Conservation (phyloP, 2,888 invertebrate species). For the Pecten maximus region DNA sequence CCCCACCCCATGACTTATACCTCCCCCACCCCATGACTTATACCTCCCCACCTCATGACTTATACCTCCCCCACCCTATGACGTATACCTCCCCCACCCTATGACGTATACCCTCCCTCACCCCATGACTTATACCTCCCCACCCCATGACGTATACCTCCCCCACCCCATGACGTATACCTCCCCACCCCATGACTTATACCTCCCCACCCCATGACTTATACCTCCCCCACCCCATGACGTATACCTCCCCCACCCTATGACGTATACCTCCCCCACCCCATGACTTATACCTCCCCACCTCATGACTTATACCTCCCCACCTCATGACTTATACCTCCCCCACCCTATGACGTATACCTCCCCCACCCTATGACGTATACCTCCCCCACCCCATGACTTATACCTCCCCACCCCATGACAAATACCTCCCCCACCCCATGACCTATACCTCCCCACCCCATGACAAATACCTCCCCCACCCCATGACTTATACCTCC, state of each 20-base stretch:
- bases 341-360: too few relatives aligned
- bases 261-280: not conserved
- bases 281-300: not conserved
- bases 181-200: not conserved
- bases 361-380: not conserved
- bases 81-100: too few relatives aligned
- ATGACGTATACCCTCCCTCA: not conserved
- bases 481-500: too few relatives aligned
- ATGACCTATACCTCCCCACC: not conserved
- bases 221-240: not conserved
- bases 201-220: not conserved
- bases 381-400: not conserved
- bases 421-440: not conserved
- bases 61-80: too few relatives aligned
- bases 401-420: not conserved
- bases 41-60: not conserved
- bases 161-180: not conserved
- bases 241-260: not conserved
- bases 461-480: too few relatives aligned
- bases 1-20: not conserved
- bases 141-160: not conserved
- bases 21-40: not conserved
- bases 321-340: too few relatives aligned
- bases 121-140: not conserved
- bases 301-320: too few relatives aligned